Conservation (phyloP, 2,797 vertebrate genomes). For the Cryptoprocta ferox region DNA sequence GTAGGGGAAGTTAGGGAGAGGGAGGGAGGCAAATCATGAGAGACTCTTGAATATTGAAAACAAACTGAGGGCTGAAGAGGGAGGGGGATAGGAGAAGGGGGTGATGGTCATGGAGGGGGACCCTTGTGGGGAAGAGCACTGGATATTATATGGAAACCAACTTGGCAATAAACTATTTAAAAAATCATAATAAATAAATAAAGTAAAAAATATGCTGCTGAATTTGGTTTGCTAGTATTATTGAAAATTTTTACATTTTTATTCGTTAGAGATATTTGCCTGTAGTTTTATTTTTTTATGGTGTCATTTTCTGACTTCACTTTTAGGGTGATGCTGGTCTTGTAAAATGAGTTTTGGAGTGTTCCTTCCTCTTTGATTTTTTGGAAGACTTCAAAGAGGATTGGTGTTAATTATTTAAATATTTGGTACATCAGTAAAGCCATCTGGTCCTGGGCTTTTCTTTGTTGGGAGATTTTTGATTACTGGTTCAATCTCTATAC, state of each 20-base stretch:
- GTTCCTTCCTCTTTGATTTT: background rate
- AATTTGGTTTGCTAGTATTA: background rate
- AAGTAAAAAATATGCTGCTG: background rate
- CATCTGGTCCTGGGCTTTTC: background rate
- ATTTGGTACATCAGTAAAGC: background rate
- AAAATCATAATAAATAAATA: no score
- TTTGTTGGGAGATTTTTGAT: background rate
- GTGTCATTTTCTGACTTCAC: background rate
- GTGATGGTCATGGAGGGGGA: no score
- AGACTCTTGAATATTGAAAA: no score
- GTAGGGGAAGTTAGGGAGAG: no score
- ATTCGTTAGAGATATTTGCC: background rate
- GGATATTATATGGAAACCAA: no score
- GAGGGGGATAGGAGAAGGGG: no score
- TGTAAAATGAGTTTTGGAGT: background rate
- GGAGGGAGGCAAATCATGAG: no score
- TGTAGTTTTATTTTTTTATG: background rate
- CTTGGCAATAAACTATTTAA: no score
- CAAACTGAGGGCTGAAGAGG: no score
- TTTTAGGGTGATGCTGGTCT: background rate
- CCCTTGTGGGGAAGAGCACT: no score
- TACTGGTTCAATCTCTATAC: background rate
- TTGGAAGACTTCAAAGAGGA: background rate
- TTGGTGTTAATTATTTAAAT: background rate
- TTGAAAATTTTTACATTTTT: background rate